Evolutionary conservation across 2,113 vertebrate species (phyloP).

Genomic region (Damaliscus lunatus): DNA sequence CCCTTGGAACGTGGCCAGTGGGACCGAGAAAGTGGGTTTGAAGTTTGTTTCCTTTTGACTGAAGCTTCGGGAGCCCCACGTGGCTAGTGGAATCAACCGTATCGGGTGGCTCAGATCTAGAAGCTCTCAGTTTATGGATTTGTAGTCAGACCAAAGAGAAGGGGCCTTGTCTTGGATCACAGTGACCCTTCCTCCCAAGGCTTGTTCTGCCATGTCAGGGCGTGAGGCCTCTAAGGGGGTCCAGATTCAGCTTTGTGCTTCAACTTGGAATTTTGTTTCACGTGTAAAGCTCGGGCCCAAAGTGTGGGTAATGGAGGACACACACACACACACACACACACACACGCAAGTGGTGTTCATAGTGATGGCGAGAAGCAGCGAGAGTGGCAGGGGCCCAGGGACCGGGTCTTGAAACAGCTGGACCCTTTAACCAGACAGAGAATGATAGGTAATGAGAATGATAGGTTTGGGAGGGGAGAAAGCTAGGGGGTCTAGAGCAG

Average conservation of each 20-base stretch:
- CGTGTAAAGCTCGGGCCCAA: fast-evolving
- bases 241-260: neutral
- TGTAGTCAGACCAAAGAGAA: neutral
- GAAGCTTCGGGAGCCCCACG: fast-evolving
- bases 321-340: too few species aligned
- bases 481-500: neutral
- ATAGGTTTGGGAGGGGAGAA: neutral
- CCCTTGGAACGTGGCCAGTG: neutral
- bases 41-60: neutral
- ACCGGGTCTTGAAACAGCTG: neutral
- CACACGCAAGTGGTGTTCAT: neutral
- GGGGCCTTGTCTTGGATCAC: neutral
- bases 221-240: fast-evolving
- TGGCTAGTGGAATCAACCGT: neutral
- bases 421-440: neutral
- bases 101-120: fast-evolving
- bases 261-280: neutral
- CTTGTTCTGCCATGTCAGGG: fast-evolving
- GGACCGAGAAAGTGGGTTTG: neutral
- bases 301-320: neutral
- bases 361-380: neutral
- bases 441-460: neutral
- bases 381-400: neutral
- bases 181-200: neutral
- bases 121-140: neutral